Conservation (phyloP, 2,113 vertebrate genomes). For the Micromys minutus region DNA sequence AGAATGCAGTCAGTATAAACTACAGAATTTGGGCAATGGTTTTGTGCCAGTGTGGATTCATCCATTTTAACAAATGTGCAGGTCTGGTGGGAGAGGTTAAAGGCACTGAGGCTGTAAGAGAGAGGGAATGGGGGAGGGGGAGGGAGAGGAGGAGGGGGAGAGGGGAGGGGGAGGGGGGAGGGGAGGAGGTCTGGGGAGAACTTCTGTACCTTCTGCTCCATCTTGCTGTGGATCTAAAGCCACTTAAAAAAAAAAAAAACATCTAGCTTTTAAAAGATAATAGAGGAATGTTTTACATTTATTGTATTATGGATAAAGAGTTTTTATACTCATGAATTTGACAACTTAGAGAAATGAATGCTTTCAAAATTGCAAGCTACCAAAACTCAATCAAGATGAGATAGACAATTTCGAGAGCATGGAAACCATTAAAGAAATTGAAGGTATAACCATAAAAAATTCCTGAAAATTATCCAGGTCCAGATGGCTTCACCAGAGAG, state of each 20-base stretch:
- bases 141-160: too few species aligned
- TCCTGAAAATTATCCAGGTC: not conserved
- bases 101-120: not conserved
- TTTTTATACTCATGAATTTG: not conserved
- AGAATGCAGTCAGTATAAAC: not conserved
- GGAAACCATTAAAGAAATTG: not conserved
- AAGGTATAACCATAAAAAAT: not conserved
- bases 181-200: not conserved
- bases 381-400: constrained; percentile 8
- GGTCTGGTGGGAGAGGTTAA: not conserved
- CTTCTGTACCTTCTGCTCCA: not conserved
- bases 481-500: constrained; percentile 7
- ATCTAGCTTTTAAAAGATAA: not conserved
- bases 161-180: too few species aligned
- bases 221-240: not conserved
- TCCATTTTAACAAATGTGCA: not conserved
- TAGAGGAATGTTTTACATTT: not conserved
- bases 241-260: not conserved
- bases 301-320: not conserved
- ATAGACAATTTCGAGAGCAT: not conserved
- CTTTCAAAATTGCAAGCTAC: constrained; percentile 4
- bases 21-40: not conserved
- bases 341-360: constrained; percentile 30
- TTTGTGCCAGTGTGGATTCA: not conserved
- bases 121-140: too few species aligned